These are phyloP conservation scores for Labia minor DNA, from an alignment of 2,888 invertebrate genomes.

Conservation along the genomic window DNA sequence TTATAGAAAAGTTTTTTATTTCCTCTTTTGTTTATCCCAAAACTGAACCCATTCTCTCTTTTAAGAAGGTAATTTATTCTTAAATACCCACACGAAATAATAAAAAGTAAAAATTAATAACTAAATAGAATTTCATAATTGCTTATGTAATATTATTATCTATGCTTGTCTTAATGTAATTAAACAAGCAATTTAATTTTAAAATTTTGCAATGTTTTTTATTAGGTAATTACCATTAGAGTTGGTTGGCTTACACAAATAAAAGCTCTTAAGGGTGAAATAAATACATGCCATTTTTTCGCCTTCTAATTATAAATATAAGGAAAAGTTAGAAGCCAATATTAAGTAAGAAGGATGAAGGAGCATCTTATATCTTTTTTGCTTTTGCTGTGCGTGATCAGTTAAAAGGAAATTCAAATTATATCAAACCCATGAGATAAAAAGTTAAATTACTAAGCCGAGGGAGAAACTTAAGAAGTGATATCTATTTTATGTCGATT, in stretches of 20 bases:
- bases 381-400: not conserved
- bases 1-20: too few species aligned
- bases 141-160: not conserved
- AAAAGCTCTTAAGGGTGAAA: not conserved
- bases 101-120: not conserved
- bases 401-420: conserved; percentile 13
- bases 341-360: not conserved
- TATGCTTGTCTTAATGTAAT: not conserved
- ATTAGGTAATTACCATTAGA: not conserved
- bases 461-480: not conserved
- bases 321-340: not conserved
- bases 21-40: too few species aligned
- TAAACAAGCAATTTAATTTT: not conserved
- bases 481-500: not conserved
- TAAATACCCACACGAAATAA: too few species aligned
- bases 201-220: not conserved
- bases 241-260: not conserved
- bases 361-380: not conserved
- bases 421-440: not conserved
- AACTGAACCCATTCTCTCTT: too few species aligned
- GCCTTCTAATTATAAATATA: not conserved
- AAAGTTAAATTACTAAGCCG: not conserved
- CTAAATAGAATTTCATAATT: not conserved
- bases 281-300: not conserved
- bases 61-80: too few species aligned